These are phyloP conservation scores for Talpa occidentalis DNA, from an alignment of 2,113 vertebrate genomes.

Conservation along the genomic window DNA sequence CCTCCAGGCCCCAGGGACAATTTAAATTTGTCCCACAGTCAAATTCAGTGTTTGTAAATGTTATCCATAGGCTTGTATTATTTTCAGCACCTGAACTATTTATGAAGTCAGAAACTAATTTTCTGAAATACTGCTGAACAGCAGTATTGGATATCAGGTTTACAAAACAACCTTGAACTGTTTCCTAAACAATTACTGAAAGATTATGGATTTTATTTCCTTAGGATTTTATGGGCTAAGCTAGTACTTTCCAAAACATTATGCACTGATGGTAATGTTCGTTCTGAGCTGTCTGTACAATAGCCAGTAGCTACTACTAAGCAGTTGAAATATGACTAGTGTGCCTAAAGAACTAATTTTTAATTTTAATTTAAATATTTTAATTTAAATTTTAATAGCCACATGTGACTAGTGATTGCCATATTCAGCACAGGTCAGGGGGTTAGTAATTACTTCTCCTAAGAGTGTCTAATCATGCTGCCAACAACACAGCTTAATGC, in stretches of 20 bases:
- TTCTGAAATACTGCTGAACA: constrained; percentile 47
- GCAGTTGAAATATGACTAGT: not conserved
- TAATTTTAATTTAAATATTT: constrained; percentile 44
- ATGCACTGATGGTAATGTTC: not conserved
- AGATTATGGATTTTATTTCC: constrained; percentile 14
- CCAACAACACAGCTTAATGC: not conserved
- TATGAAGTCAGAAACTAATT: constrained; percentile 15
- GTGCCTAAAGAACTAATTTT: not conserved
- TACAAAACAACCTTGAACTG: constrained; percentile 37
- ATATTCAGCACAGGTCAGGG: not conserved
- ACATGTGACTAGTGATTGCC: not conserved
- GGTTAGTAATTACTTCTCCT: not conserved
- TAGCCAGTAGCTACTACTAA: not conserved
- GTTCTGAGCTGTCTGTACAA: not conserved
- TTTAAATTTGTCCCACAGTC: constrained; percentile 33
- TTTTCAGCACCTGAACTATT: constrained; percentile 43
- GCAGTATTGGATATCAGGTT: not conserved
- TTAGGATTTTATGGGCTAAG: not conserved
- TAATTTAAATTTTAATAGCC: not conserved
- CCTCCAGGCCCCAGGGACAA: not conserved
- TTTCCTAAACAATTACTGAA: constrained; percentile 40
- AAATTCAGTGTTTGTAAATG: constrained; percentile 52
- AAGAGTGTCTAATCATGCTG: not conserved
- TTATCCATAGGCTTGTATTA: constrained; percentile 14
- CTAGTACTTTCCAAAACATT: not conserved